Conservation (phyloP, 2,113 vertebrate genomes). For the Oncorhynchus mykiss region DNA sequence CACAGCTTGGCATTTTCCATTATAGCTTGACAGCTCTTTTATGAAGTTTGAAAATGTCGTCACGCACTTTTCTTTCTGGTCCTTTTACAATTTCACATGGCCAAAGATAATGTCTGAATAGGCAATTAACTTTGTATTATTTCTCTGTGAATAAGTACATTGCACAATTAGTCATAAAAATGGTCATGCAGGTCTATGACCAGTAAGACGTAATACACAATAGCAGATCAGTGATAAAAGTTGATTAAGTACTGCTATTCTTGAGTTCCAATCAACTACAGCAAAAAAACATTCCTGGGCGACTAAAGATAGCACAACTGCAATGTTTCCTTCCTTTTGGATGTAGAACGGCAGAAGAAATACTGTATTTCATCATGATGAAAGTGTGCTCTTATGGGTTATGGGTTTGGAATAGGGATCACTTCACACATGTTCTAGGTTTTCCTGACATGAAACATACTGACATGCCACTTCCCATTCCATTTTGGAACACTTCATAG, state of each 20-base stretch:
- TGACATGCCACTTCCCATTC: conserved; percentile 52
- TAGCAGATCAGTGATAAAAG: too few relatives aligned
- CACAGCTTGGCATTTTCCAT: conserved; percentile 59
- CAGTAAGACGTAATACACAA: too few relatives aligned
- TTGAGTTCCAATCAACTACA: background rate
- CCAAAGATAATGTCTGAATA: background rate
- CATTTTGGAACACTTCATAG: conserved; percentile 51
- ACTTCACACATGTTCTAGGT: conserved; percentile 32
- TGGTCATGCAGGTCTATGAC: too few relatives aligned
- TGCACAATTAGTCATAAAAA: too few relatives aligned
- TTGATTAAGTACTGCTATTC: too few relatives aligned
- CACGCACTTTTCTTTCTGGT: conserved; percentile 19
- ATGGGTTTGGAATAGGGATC: conserved; percentile 39
- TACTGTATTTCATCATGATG: too few relatives aligned
- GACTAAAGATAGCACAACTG: too few relatives aligned
- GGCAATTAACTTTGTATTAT: background rate
- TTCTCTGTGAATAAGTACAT: too few relatives aligned
- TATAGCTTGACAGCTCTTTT: conserved; percentile 40
- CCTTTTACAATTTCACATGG: background rate
- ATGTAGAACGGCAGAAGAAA: too few relatives aligned
- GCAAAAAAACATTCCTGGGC: background rate
- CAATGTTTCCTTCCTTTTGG: too few relatives aligned
- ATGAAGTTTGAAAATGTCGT: conserved; percentile 55
- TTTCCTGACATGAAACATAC: conserved; percentile 26
- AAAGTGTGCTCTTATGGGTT: too few relatives aligned